A percentile compares a stretch with the other conserved stretches of the same genome.
These are phyloP conservation scores for Agrypnia vestita DNA, from an alignment of 1,140 invertebrate species.

Conservation along the genomic window DNA sequence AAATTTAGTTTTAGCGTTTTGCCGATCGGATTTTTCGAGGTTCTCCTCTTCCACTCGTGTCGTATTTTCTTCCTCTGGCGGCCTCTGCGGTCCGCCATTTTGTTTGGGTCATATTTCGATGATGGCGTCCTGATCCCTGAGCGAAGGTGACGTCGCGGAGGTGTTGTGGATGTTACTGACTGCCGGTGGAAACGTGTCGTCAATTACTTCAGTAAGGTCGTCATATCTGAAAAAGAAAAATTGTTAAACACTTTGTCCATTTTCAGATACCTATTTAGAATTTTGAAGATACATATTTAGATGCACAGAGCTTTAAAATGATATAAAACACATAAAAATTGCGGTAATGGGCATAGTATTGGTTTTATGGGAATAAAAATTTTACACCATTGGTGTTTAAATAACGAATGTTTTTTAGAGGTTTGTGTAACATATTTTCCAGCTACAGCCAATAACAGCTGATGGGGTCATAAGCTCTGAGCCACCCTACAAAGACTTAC, in stretches of 20 bases:
- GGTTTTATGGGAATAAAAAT: too few relatives aligned
- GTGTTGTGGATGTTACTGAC: constrained; percentile 38
- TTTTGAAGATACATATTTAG: too few relatives aligned
- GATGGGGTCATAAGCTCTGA: too few relatives aligned
- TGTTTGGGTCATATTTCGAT: constrained; percentile 60
- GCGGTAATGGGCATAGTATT: too few relatives aligned
- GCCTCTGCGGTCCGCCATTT: constrained; percentile 53
- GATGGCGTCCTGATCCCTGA: constrained; percentile 54
- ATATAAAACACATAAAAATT: too few relatives aligned
- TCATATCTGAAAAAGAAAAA: constrained; percentile 52
- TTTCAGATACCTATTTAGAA: too few relatives aligned
- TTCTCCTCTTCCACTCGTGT: constrained; percentile 25
- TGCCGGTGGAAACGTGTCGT: constrained; percentile 54
- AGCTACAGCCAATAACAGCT: too few relatives aligned
- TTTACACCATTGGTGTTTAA: too few relatives aligned
- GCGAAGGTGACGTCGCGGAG: constrained; percentile 23
- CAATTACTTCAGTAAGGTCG: constrained; percentile 57
- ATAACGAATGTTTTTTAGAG: too few relatives aligned
- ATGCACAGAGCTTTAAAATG: too few relatives aligned
- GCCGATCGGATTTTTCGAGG: background rate
- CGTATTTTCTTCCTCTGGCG: constrained; percentile 29
- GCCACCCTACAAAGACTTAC: too few relatives aligned
- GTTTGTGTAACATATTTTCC: too few relatives aligned
- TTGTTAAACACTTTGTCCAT: background rate
- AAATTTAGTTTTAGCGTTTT: constrained; percentile 47